Evolutionary conservation across 2,113 vertebrate species (phyloP).

Genomic region (Microtus pennsylvanicus): DNA sequence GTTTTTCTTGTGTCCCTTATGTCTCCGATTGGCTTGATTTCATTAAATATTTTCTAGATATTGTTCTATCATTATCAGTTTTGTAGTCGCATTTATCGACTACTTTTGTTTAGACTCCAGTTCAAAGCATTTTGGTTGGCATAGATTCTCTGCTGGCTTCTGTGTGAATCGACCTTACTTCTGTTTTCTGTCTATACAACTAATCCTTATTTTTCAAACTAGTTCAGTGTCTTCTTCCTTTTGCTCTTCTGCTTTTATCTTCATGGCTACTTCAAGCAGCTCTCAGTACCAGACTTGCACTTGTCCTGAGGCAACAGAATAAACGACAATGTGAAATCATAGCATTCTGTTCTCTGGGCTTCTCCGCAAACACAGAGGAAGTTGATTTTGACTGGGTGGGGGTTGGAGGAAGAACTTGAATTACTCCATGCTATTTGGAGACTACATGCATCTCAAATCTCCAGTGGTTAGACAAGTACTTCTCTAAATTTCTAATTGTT

Average conservation of each 20-base stretch:
- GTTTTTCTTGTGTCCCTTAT: background rate
- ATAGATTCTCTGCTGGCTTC: background rate
- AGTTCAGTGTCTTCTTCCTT: background rate
- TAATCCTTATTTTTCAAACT: background rate
- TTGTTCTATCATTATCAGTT: background rate
- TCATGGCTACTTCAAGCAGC: background rate
- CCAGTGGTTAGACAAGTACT: background rate
- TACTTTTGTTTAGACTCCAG: background rate
- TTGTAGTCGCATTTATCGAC: background rate
- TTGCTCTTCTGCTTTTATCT: background rate
- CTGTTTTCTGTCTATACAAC: background rate
- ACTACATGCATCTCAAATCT: background rate
- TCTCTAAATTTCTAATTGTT: background rate
- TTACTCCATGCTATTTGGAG: background rate
- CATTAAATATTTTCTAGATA: background rate
- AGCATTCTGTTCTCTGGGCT: no score
- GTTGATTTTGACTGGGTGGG: background rate
- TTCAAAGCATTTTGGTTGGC: background rate
- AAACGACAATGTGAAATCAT: background rate
- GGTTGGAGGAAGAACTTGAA: background rate
- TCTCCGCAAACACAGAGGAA: background rate
- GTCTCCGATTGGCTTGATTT: background rate
- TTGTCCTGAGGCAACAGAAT: background rate
- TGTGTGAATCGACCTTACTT: background rate
- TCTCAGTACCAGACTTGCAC: background rate